phyloP scores from a whole-genome alignment of 2,113 vertebrate genomes.

The Oriolus oriolus region DNA sequence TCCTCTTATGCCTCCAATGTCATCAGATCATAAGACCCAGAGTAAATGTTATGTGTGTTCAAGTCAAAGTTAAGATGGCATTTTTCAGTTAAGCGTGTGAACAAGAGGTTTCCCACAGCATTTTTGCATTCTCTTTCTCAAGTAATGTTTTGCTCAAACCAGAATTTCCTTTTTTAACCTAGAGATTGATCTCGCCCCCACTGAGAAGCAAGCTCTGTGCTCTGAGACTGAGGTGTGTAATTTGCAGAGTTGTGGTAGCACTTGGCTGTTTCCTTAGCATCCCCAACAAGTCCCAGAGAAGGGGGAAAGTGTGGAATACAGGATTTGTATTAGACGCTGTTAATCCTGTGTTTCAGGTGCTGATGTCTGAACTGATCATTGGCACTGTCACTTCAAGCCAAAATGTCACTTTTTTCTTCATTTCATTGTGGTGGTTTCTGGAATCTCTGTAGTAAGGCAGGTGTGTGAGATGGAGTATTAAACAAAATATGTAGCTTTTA shows the following conservation, averaged over 20 bases:
- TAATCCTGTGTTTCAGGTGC: neutral
- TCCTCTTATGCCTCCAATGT: neutral
- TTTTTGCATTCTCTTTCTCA: neutral
- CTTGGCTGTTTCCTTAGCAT: neutral
- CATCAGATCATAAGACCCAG: neutral
- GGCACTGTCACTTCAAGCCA: neutral
- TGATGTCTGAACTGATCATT: neutral
- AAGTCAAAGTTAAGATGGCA: neutral
- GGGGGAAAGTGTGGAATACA: neutral
- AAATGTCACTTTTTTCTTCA: neutral
- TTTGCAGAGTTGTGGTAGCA: neutral
- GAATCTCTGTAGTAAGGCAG: neutral
- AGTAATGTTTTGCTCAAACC: neutral
- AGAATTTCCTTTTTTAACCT: neutral
- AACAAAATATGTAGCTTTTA: neutral
- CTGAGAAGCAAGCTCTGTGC: neutral
- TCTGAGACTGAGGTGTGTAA: neutral
- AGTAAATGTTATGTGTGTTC: neutral
- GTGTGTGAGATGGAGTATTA: neutral
- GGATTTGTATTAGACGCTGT: neutral
- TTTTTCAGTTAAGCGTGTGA: neutral
- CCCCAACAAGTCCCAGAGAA: neutral
- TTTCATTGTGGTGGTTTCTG: neutral
- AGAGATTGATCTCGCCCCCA: neutral
- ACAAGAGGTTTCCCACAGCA: neutral